Conservation (phyloP, 2,113 vertebrate genomes). For the Thermophis baileyi region DNA sequence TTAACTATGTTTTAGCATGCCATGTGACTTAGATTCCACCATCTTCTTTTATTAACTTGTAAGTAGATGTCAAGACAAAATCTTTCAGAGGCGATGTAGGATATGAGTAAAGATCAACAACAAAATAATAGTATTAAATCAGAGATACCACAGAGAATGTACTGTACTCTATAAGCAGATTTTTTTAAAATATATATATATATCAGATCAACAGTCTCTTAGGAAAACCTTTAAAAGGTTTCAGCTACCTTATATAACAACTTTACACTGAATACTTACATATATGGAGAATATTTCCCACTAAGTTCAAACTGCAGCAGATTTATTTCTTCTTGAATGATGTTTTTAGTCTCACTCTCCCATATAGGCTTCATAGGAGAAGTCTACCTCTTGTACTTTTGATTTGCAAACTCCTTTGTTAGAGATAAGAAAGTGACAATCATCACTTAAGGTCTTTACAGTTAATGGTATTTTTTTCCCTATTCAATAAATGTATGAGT, state of each 20-base stretch:
- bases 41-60: not conserved
- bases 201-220: too few relatives aligned
- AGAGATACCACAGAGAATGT: not conserved
- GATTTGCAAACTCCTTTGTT: not conserved
- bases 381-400: not conserved
- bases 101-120: not conserved
- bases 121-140: not conserved
- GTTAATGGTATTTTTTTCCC: not conserved
- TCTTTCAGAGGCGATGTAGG: not conserved
- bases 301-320: not conserved
- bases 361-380: not conserved
- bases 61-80: not conserved
- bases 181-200: too few relatives aligned
- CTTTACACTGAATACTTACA: not conserved
- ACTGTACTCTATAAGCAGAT: not conserved
- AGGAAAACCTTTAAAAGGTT: not conserved
- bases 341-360: conserved; percentile 39
- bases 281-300: not conserved
- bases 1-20: not conserved
- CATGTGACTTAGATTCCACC: not conserved
- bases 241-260: not conserved
- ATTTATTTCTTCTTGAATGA: conserved; percentile 23
- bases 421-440: not conserved
- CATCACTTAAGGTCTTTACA: not conserved
- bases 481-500: not conserved